Evolutionary conservation across 2,113 vertebrate species (phyloP), one percentile per base, ranked within the genome.

Genomic region (Orthonyx spaldingii): DNA sequence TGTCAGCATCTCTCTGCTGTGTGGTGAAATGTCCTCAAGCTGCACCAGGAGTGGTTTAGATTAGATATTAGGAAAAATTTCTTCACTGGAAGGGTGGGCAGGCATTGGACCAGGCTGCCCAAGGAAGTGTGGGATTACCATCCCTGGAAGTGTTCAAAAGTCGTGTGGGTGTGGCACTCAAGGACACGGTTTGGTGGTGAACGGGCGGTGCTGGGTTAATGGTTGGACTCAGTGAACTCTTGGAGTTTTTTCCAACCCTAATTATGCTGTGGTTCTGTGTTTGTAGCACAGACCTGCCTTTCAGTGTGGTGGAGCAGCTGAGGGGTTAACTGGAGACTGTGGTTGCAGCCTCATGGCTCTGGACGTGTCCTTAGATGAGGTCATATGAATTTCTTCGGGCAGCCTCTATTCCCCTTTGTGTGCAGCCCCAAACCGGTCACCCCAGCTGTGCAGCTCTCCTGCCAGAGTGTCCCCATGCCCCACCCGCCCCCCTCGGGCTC

Each of bases 391-490:
- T 89, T 79, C 94, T 84, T 84, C 2, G 56, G 93, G 63, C 93
- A 90, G 83, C 47, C 47, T 96, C 90, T 96, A 11, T 96, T 96
- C 82, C 86, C 88, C 83, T 97, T 97, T 97, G 96, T 96, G 3
- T 42, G 11, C 41, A 84, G 82, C 89, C 47, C 78, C 57, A 23
- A 59, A 20, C 24, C 8, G 70, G 35, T 47, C 86, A 66, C 39
- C 47, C 71, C 96, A 97, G 94, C 96, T 97, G 96, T 26, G 16
- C 3, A 4, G 66, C 64, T 81, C 80, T 57, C 63, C 0, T 96
- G 96, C 93, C 93, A 95, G 18, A 89, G 53, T 0, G 6, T 89
- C 81, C 79, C 79, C 22, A 3, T 14, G 56, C 16, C 10, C 59
- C 4, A 6, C 72, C 60, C 0, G 3, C 68, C 88, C 71, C 66